Conservation (phyloP, 2,888 invertebrate species). For the Pristionchus mayeri region DNA sequence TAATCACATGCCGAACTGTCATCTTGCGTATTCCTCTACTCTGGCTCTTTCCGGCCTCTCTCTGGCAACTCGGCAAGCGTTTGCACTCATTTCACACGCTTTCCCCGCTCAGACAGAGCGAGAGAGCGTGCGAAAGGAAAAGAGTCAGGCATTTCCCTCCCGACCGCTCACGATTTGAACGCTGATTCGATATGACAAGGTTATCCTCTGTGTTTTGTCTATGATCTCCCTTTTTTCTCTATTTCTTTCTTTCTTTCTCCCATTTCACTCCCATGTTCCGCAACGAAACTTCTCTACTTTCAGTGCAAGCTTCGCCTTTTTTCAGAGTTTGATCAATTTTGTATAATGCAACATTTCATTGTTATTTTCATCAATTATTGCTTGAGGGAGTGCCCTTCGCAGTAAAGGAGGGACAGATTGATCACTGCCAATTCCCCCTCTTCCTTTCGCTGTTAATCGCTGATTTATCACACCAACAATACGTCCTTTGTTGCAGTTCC, state of each 20-base stretch:
- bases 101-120: no score
- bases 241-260: neutral
- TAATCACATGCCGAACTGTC: no score
- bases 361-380: neutral
- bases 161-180: neutral
- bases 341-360: neutral
- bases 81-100: no score
- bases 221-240: neutral
- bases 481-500: no score
- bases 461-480: slow-evolving; percentile 27
- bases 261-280: neutral
- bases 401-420: neutral
- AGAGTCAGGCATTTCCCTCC: no score
- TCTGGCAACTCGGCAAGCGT: no score
- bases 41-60: no score
- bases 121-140: no score
- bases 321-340: no score
- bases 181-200: slow-evolving; percentile 33
- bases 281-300: neutral
- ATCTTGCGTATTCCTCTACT: no score
- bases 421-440: neutral
- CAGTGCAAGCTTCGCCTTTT: neutral
- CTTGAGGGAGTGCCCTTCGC: neutral
- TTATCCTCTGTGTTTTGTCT: slow-evolving; percentile 32
- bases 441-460: neutral